Evolutionary conservation across 2,888 invertebrate genomes (phyloP), one percentile per base, ranked within the genome.

Genomic region (Hemithea aestivaria): DNA sequence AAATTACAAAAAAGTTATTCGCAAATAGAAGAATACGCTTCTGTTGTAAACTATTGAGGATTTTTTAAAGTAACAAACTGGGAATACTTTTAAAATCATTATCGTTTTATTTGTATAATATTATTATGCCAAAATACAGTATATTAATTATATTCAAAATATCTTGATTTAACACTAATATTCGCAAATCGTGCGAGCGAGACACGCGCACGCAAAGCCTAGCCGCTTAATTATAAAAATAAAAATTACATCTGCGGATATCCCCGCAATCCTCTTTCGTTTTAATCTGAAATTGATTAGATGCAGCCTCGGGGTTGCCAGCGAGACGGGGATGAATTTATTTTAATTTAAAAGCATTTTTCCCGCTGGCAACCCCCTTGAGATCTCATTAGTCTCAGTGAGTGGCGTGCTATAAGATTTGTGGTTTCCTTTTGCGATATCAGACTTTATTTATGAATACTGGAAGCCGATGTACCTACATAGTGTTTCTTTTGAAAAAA

Each of bases 281-380:
- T 64, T 55, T 75, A 77, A 80, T 79, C 75, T 71, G 35, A 58
- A 72, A 73, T 75, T 76, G 73, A 74, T 75, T 65, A 67, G 56
- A 65, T 63, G 62, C 60, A 59, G 52, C 39, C 49, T 40, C 54
- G 48, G 50, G 39, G 60, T 44, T 45, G 51, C 61, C 51, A 32
- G 57, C 27, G 30, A 34, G 40, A 36, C 36, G 23, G 12, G 53
- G 60, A 58, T 51, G 56, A 62, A 70, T 71, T 67, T 66, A 68
- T 73, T 69, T 75, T 72, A 71, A 79, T 70, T 76, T 78, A 69
- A 61, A 72, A 62, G 61, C 56, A 66, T 71, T 72, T 71, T 70
- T 69, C 63, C 46, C 43, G 35, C 47, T 62, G 57, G 56, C 54
- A 62, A 62, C 63, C 66, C 66, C 52, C 68, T 41, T 16, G 77